Evolutionary conservation across 2,113 vertebrate genomes (phyloP), one percentile per base, ranked within the genome.

Genomic region (Grantiella picta): DNA sequence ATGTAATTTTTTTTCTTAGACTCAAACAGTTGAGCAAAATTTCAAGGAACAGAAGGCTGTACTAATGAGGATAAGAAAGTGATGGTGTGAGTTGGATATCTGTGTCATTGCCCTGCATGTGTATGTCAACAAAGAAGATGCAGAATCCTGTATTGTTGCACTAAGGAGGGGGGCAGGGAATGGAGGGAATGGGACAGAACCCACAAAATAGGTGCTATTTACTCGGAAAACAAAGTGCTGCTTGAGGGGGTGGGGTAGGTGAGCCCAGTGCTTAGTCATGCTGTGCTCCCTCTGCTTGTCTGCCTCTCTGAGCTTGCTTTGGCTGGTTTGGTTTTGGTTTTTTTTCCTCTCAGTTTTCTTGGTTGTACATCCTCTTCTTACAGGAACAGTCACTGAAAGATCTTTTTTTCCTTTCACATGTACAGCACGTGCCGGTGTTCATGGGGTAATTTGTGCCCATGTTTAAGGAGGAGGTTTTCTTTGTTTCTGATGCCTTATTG

Each of bases 191-290:
- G 44, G 88, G 19, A 29, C 38, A 73, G 69, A 86, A 45, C 57
- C 23, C n/a, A 70, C 9, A 12, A 38, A 33, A 77, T 27, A 36
- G 45, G 28, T 42, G 28, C 57, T 88, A 33, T 88, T 82, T 86
- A 77, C 29, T 50, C 73, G 66, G 63, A 69, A 95, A 93, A 54
- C 25, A 88, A 90, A 93, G 61, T 70, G 45, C 59, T 92, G 25
- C 33, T 33, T 82, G 71, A 61, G 24, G 68, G 84, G 68, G 40
- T 79, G 54, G 78, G 70, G 79, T 76, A 53, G 1, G 4, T 38
- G 42, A 96, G 63, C 59, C 88, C 68, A 73, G 71, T 83, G 89
- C 94, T 93, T 94, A 86, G 88, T 96, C 89, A 81, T 90, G 68
- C 60, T 23, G 27, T 66, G 38, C 60, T 96, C 47, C 64, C 64